A percentile compares a stretch with the other conserved stretches of the same genome.
Evolutionary conservation across 2,113 vertebrate species (phyloP).

Genomic region (Nansenia antarctica): DNA sequence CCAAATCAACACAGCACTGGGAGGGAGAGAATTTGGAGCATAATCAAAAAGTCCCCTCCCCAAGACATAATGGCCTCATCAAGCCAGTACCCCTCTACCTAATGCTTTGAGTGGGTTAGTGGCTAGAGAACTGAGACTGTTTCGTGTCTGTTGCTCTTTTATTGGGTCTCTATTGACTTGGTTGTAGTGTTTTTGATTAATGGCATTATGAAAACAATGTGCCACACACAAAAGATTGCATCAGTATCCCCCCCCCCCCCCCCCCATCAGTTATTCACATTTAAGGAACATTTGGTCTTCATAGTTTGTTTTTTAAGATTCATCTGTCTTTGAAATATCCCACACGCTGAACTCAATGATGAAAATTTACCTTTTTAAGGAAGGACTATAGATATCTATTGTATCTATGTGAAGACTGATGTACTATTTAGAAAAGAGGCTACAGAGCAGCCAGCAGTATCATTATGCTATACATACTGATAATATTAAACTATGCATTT

Average conservation of each 20-base stretch:
- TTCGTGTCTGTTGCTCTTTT: not conserved
- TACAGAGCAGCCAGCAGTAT: no score
- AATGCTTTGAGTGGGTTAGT: not conserved
- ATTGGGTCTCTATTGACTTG: not conserved
- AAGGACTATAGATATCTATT: no score
- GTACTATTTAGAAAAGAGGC: no score
- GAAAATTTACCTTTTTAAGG: not conserved
- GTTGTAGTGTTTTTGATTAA: not conserved
- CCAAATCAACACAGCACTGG: slow-evolving; percentile 34
- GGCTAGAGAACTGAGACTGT: not conserved
- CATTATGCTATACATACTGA: no score
- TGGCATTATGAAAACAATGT: not conserved
- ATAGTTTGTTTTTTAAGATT: not conserved
- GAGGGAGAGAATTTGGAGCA: slow-evolving; percentile 4
- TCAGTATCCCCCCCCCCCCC: no score
- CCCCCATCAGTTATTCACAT: not conserved
- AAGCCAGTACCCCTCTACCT: not conserved
- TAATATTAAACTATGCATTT: no score
- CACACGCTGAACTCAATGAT: not conserved
- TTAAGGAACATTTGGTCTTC: not conserved
- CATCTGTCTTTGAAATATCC: not conserved
- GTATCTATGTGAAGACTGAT: no score
- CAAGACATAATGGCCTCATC: not conserved
- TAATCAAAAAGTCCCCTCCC: not conserved
- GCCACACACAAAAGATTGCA: not conserved